These are phyloP conservation scores for Caloenas nicobarica DNA, from an alignment of 2,113 vertebrate species.

Conservation along the genomic window DNA sequence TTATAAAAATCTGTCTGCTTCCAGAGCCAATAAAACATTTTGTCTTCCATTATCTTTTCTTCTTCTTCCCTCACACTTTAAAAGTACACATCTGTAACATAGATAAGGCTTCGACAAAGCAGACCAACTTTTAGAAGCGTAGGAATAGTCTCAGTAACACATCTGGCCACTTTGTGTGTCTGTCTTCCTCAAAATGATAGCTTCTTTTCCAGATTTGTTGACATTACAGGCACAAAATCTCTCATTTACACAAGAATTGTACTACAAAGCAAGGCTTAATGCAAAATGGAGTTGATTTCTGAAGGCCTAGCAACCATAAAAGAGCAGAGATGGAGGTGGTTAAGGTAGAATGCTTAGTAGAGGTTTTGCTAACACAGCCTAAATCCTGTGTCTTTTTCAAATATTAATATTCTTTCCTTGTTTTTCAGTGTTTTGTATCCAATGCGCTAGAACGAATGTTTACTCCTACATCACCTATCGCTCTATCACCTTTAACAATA, in stretches of 20 bases:
- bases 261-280: background rate
- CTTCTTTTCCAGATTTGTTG: background rate
- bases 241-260: background rate
- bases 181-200: background rate
- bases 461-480: no score
- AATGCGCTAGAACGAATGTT: background rate
- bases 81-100: background rate
- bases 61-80: background rate
- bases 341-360: background rate
- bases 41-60: background rate
- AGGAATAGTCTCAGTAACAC: background rate
- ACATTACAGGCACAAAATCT: background rate
- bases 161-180: background rate
- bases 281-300: background rate
- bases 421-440: background rate
- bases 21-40: background rate
- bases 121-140: background rate
- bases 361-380: background rate
- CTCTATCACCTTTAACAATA: slow-evolving; percentile 22
- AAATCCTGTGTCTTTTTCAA: background rate
- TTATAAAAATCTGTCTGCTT: slow-evolving; percentile 25
- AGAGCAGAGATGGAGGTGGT: background rate
- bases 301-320: background rate
- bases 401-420: background rate
- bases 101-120: background rate